These are phyloP conservation scores for Bradysia coprophila DNA, from an alignment of 1,140 invertebrate species.

Conservation along the genomic window DNA sequence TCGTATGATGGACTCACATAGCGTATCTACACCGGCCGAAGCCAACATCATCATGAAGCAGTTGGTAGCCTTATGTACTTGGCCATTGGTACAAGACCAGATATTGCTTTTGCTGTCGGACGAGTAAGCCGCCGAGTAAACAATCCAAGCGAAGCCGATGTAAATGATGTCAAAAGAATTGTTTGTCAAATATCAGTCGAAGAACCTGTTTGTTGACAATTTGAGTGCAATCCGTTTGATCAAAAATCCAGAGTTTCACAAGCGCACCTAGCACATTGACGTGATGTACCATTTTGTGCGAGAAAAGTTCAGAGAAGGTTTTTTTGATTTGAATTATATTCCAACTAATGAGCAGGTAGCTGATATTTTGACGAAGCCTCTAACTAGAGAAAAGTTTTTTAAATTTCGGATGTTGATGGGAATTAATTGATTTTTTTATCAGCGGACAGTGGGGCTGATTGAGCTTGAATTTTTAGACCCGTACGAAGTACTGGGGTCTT, in stretches of 20 bases:
- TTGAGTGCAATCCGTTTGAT: constrained; percentile 8
- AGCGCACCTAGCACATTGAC: constrained; percentile 16
- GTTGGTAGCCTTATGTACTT: constrained; percentile 21
- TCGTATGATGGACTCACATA: constrained; percentile 11
- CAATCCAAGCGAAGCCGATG: too few relatives aligned
- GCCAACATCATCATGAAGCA: constrained; percentile 15
- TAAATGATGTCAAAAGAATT: too few relatives aligned
- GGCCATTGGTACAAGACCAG: constrained; percentile 20
- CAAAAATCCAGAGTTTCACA: constrained; percentile 10
- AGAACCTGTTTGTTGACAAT: constrained; percentile 9
- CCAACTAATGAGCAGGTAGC: constrained; percentile 7
- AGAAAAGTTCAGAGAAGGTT: constrained; percentile 6
- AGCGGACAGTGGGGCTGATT: too few relatives aligned
- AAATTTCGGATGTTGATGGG: too few relatives aligned
- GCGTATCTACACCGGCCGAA: constrained; percentile 11
- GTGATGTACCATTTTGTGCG: constrained; percentile 12
- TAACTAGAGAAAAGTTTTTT: too few relatives aligned
- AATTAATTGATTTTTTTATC: too few relatives aligned
- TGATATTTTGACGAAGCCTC: constrained; percentile 10
- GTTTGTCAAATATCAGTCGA: constrained; percentile 13
- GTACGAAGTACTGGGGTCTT: too few relatives aligned
- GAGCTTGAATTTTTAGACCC: too few relatives aligned
- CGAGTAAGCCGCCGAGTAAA: too few relatives aligned
- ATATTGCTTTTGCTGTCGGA: constrained; percentile 17
- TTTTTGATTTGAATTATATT: constrained; percentile 8